Evolutionary conservation across 1,140 invertebrate species (phyloP), one percentile per base, ranked within the genome.

Genomic region (Drosophila tani): DNA sequence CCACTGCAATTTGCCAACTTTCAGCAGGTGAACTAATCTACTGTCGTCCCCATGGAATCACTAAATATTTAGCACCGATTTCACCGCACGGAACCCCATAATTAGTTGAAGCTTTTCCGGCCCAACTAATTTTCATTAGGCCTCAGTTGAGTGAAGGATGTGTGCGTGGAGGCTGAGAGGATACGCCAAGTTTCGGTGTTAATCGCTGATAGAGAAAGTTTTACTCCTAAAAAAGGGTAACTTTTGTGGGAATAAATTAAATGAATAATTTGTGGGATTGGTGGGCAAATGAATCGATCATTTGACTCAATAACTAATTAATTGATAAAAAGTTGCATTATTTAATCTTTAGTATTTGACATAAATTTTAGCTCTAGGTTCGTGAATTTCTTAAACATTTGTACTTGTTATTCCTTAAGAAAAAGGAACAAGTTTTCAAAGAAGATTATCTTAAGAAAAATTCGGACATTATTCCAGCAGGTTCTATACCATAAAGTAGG

Each of bases 41-140:
- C 27, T 56, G 43, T 59, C 53, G 29, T 38, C 29, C 53, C 46
- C 38, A 59, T 19, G 45, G 21, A 59, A 58, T 55, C 43, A 64
- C 60, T 59, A 79, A 77, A 84, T 59, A 77, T 73, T 73, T 65
- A 83, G 65, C 66, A 51, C 21, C 55, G 43, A 74, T 66, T 81
- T 63, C 40, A 11, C 59, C 21, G 7, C 35, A 43, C 27, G 19
- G n/a, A 27, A 60, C 35, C 29, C 68, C 29, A 50, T 73, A 73
- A 73, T 73, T 59, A 73, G 53, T 27, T 19, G 17, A 40, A 64
- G 67, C 57, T 64, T 70, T 71, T 53, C 21, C 29, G 29, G 40
- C 60, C 41, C 47, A 60, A 63, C 77, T 85, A 81, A 74, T 84
- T 85, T 71, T 19, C 46, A 70, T 70, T 73, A 43, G 24, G 35